Evolutionary conservation across 2,797 vertebrate genomes (phyloP).

Genomic region (Hemitrygon akajei): DNA sequence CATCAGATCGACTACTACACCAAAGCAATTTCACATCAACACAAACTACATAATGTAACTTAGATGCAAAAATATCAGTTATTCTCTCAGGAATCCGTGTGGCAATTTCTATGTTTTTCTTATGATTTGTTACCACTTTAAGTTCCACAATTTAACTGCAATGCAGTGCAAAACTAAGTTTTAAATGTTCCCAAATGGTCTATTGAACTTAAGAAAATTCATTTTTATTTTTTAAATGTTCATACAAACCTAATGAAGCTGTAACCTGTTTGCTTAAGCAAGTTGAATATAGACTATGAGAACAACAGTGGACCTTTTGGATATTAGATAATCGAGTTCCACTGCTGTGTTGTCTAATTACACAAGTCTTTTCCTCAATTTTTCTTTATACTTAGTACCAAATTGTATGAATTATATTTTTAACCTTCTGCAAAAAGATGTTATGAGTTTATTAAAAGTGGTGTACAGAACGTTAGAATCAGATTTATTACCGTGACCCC

Average conservation of each 20-base stretch:
- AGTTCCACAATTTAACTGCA: neutral
- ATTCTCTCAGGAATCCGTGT: neutral
- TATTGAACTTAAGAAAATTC: neutral
- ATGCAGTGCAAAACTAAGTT: neutral
- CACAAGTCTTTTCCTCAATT: no score
- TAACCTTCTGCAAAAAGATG: neutral
- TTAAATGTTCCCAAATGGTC: neutral
- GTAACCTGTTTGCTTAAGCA: neutral
- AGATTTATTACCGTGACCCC: no score
- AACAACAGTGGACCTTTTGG: no score
- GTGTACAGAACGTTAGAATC: neutral
- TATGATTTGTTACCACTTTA: neutral
- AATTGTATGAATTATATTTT: no score
- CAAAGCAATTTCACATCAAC: neutral
- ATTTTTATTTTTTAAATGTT: neutral
- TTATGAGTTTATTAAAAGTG: neutral
- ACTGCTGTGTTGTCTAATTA: no score
- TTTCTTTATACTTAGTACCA: no score
- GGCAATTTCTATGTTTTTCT: neutral
- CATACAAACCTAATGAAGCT: neutral
- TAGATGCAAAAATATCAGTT: neutral
- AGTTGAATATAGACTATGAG: neutral
- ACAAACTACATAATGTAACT: neutral
- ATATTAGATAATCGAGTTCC: no score
- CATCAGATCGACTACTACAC: neutral